Base-by-base conservation (phyloP, 2,888 invertebrate genomes). In the Caenorhabditis zanzibari region DNA sequence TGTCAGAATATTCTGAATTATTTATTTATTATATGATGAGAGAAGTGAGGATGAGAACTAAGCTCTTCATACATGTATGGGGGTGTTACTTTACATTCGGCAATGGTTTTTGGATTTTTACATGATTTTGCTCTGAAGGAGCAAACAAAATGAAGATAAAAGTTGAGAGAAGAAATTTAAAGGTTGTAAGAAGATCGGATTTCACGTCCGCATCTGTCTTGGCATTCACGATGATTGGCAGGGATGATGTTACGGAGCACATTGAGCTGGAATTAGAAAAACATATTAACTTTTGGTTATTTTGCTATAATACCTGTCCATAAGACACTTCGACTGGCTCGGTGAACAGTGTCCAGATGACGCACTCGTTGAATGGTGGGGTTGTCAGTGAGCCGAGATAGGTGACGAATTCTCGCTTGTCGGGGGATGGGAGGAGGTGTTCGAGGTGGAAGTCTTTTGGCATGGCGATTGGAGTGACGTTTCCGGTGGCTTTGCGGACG, bases 341-440 rank as follows among this genome's bases (percentile, higher is more conserved):
- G 10, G 92, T 86, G 58, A 93, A 89, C 5, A 93, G 82, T 12
- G 93, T 92, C 93, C 93, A 93, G 35, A 91, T 91, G 58, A 93
- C 93, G 63, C 92, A 91, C 83, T 93, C 93, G 38, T 86, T 90
- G 85, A 90, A 93, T 10, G 93, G 93, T 22, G 93, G 92, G 26
- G 92, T 92, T 16, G 93, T 93, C 52, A 93, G 86, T 0, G 93
- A 93, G 12, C 93, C 93, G 22, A 90, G 89, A 81, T 93, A 93
- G 4, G 92, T 92, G 90, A 93, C 92, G 87, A 91, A 93, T 74
- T 93, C 92, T 73, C 86, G 86, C 58, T 86, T 66, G 22, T 89
- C 90, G 80, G 75, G 54, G 5, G 81, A 12, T 16, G 88, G 88
- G 1, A 88, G 76, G 14, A 88, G 82, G 12, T 81, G 69, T 54